These are phyloP conservation scores for Apotomis turbidana DNA, from an alignment of 2,888 invertebrate species.

Conservation along the genomic window DNA sequence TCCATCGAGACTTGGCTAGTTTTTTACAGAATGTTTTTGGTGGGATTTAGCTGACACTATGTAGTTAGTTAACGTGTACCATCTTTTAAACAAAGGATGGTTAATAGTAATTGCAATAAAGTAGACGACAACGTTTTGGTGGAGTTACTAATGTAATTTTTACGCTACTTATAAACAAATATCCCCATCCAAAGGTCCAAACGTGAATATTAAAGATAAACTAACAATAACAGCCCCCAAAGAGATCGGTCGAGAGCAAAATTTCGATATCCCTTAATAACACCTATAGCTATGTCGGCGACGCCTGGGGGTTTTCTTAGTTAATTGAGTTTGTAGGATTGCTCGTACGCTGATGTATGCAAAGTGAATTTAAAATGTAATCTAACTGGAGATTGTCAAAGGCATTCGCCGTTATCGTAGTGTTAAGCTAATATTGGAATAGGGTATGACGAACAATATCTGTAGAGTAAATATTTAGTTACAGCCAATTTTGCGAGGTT, in stretches of 20 bases:
- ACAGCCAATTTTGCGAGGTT: background rate
- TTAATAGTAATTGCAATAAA: no score
- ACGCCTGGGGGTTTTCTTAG: constrained; percentile 22
- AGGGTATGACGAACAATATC: background rate
- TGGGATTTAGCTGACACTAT: no score
- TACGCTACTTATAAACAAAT: background rate
- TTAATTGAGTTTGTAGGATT: constrained; percentile 34
- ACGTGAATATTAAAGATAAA: background rate
- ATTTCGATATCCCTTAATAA: background rate
- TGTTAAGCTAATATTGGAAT: constrained; percentile 33
- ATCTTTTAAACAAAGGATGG: no score
- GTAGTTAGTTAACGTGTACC: no score
- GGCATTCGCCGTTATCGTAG: constrained; percentile 27
- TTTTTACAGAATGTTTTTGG: no score
- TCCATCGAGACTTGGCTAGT: no score
- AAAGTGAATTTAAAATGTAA: constrained; percentile 40
- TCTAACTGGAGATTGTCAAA: constrained; percentile 24
- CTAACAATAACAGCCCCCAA: background rate
- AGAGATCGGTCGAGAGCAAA: constrained; percentile 4
- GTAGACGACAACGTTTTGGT: no score
- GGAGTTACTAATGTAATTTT: no score
- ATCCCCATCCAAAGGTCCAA: background rate
- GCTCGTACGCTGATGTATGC: constrained; percentile 29
- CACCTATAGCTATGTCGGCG: constrained; percentile 22
- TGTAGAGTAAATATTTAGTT: constrained; percentile 19